These are phyloP conservation scores for Mustela nigripes DNA, from an alignment of 2,113 vertebrate genomes.

Conservation along the genomic window DNA sequence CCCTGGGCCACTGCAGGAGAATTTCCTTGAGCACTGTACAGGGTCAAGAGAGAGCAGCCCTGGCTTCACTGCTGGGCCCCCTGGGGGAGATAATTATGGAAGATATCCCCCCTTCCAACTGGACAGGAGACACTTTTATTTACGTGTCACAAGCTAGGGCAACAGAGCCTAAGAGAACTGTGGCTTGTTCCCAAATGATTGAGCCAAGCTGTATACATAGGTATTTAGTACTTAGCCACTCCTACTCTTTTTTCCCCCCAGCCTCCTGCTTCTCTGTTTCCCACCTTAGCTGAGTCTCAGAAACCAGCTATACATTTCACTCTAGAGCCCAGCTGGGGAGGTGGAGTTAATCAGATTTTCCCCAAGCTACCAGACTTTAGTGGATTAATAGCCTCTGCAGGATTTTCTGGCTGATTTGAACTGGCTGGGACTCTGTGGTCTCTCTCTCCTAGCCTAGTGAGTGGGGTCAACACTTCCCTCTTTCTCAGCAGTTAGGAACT, in stretches of 20 bases:
- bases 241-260: not conserved
- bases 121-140: not conserved
- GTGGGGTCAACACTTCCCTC: not conserved
- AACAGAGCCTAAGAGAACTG: not conserved
- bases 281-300: slow-evolving; percentile 43
- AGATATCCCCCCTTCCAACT: not conserved
- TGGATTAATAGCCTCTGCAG: slow-evolving; percentile 80
- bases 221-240: not conserved
- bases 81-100: not conserved
- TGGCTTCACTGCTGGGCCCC: not conserved
- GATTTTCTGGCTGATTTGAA: slow-evolving; percentile 77
- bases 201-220: not conserved
- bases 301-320: slow-evolving; percentile 58
- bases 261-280: not conserved
- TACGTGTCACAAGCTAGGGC: not conserved
- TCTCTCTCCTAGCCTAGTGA: not conserved
- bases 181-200: not conserved
- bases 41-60: not conserved
- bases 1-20: not conserved
- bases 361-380: slow-evolving; percentile 54
- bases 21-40: slow-evolving; percentile 20
- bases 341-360: slow-evolving; percentile 84
- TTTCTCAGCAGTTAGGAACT: not conserved
- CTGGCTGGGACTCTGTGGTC: slow-evolving; percentile 36
- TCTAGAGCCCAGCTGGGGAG: slow-evolving; percentile 61